phyloP scores from a whole-genome alignment of 2,888 invertebrate species.

The Creontiades dilutus region DNA sequence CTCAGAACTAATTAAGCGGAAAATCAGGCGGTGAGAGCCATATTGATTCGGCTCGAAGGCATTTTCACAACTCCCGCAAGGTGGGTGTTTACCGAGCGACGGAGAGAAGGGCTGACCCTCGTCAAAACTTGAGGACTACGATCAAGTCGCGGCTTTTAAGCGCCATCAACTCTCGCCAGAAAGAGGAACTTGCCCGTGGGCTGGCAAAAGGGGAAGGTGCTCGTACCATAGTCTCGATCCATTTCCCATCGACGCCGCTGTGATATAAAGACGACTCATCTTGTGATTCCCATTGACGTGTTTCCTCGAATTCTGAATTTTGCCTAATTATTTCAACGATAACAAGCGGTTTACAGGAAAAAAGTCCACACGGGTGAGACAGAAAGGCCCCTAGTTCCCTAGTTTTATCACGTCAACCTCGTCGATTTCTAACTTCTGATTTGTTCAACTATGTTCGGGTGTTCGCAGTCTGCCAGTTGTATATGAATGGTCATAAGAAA shows the following conservation, averaged over 20 bases:
- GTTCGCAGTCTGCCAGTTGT: too few species aligned
- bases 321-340: too few species aligned
- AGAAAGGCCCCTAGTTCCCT: too few species aligned
- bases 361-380: too few species aligned
- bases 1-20: background rate
- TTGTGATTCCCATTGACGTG: too few species aligned
- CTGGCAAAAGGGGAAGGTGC: background rate
- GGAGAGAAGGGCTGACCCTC: slow-evolving; percentile 20
- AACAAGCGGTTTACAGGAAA: too few species aligned
- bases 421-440: too few species aligned
- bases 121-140: background rate
- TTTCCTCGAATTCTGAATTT: too few species aligned
- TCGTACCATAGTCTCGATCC: background rate
- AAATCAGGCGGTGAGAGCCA: background rate
- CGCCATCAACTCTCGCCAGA: background rate
- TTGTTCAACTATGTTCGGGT: too few species aligned
- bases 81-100: slow-evolving; percentile 7
- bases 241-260: background rate
- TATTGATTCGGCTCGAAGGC: slow-evolving; percentile 9
- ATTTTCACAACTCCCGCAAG: background rate
- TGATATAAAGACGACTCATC: background rate
- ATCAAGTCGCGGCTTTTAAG: background rate
- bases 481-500: too few species aligned
- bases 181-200: background rate
- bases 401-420: too few species aligned